Evolutionary conservation across 2,888 invertebrate genomes (phyloP).

Genomic region (Zeuzera pyrina): DNA sequence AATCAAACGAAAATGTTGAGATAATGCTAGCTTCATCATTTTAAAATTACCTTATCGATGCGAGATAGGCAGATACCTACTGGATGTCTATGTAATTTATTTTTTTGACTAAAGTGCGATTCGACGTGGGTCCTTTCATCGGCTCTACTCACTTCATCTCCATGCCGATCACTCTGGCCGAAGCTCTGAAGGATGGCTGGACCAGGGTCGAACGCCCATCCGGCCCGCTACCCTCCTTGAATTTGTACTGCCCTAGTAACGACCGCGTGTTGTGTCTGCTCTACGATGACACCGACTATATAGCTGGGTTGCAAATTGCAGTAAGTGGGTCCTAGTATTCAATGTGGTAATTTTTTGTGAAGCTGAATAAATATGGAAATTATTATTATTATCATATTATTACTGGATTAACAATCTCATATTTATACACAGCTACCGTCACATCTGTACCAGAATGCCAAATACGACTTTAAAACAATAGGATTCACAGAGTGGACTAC

Average conservation of each 20-base stretch:
- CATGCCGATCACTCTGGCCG: conserved; percentile 22
- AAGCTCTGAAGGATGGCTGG: conserved; percentile 25
- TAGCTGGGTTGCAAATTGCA: conserved; percentile 40
- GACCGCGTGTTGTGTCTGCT: conserved; percentile 31
- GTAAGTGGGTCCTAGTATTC: conserved; percentile 26
- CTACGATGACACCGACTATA: conserved; percentile 26
- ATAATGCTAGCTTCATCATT: no score
- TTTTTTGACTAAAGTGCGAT: no score
- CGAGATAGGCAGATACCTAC: no score
- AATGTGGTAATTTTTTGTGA: not conserved
- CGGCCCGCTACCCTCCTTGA: conserved; percentile 22
- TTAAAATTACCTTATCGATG: no score
- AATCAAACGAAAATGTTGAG: no score
- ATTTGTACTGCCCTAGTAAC: conserved; percentile 30
- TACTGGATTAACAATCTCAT: not conserved
- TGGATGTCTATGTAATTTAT: no score
- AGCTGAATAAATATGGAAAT: not conserved
- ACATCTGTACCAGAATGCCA: not conserved
- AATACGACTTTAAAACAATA: not conserved
- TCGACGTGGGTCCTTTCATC: conserved; percentile 14
- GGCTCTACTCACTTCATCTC: conserved; percentile 24
- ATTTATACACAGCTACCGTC: conserved; percentile 3
- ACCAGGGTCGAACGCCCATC: conserved; percentile 16
- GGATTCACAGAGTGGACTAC: conserved; percentile 5
- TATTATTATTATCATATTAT: not conserved